Conservation (phyloP, 1,140 invertebrate species). For the Leptopilina boulardi region DNA sequence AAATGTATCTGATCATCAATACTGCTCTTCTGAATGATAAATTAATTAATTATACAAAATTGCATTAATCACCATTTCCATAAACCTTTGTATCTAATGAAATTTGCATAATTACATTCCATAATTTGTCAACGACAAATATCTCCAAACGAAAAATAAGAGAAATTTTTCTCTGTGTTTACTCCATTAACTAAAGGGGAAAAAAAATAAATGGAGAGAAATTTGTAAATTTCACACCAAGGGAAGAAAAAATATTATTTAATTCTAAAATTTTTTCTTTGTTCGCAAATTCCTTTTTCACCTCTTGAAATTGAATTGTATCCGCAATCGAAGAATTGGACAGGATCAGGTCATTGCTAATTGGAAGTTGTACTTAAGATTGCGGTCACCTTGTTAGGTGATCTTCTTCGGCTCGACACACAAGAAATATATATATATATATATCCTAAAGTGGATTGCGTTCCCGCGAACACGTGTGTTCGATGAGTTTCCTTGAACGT, state of each 20-base stretch:
- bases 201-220: neutral
- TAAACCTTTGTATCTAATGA: neutral
- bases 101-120: neutral
- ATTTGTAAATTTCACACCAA: neutral
- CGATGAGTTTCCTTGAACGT: neutral
- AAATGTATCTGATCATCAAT: neutral
- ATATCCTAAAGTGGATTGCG: neutral
- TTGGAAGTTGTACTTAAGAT: conserved; percentile 59
- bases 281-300: no score
- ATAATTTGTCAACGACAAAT: no score
- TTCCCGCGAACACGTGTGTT: neutral
- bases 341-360: conserved; percentile 58
- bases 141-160: no score
- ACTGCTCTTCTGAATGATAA: conserved; percentile 54
- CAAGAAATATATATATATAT: conserved; percentile 49
- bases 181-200: neutral
- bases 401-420: conserved; percentile 46
- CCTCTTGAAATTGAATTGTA: conserved; percentile 10
- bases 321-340: conserved; percentile 53
- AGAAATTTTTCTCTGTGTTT: neutral
- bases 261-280: neutral
- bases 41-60: conserved; percentile 61
- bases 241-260: neutral
- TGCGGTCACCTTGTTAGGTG: conserved; percentile 62
- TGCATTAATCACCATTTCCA: conserved; percentile 46